Evolutionary conservation across 2,888 invertebrate genomes (phyloP).

Genomic region (Tyria jacobaeae): DNA sequence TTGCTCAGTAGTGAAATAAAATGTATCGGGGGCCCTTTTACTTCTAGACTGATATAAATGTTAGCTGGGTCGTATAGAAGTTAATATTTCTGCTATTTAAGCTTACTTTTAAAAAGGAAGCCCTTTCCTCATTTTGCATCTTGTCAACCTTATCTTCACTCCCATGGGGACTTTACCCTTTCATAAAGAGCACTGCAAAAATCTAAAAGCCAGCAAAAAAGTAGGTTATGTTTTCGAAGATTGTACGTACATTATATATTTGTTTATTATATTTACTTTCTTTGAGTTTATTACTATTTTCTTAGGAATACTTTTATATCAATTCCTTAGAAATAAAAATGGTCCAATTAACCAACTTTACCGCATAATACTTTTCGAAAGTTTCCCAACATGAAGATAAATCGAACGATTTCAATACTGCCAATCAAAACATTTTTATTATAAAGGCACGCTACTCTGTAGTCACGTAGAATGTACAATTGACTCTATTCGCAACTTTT

Average conservation of each 20-base stretch:
- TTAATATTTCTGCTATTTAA: too few relatives aligned
- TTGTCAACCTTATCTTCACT: too few relatives aligned
- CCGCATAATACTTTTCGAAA: constrained; percentile 12
- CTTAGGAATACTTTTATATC: background rate
- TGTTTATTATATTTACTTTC: background rate
- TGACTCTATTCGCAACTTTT: constrained; percentile 48
- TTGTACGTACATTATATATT: too few relatives aligned
- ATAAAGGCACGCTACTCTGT: constrained; percentile 27
- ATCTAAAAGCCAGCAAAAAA: too few relatives aligned
- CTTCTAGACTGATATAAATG: background rate
- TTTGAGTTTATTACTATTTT: background rate
- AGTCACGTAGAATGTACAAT: constrained; percentile 54
- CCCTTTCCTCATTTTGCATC: too few relatives aligned
- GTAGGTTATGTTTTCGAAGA: too few relatives aligned
- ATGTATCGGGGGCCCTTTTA: too few relatives aligned
- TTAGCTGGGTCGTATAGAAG: too few relatives aligned
- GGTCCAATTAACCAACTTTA: constrained; percentile 4
- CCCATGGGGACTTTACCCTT: too few relatives aligned
- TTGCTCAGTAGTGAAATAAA: too few relatives aligned
- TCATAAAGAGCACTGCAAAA: too few relatives aligned
- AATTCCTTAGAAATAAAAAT: background rate
- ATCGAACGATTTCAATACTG: constrained; percentile 44
- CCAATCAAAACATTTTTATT: constrained; percentile 51
- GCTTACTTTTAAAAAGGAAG: too few relatives aligned
- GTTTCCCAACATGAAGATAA: constrained; percentile 20